Evolutionary conservation across 2,113 vertebrate genomes (phyloP), one percentile per base, ranked within the genome.

Genomic region (Pleuronectes platessa): DNA sequence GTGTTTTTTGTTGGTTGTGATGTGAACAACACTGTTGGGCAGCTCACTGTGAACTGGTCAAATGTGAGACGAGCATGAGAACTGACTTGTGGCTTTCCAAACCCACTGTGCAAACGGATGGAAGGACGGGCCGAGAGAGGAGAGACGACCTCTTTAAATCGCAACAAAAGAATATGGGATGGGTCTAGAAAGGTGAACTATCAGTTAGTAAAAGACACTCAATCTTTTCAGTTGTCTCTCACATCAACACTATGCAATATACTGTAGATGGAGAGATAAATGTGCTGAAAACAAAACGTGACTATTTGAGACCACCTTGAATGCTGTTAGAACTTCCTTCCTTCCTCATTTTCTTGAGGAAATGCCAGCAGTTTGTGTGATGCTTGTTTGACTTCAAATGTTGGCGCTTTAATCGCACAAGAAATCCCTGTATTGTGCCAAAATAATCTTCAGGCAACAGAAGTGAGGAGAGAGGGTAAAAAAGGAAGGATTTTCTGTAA

Each of bases 161-260:
- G 40, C 53, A 77, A 42, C 68, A 42, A 70, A 53, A 47, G 42
- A 18, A 35, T 31, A 65, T 27, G 35, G 18, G 17, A 66, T 23
- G 51, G 61, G 49, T 59, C 47, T 23, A 37, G 1, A 82, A 45
- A 37, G 31, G 37, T 35, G 47, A 63, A 47, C 26, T 27, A 60
- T 60, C 21, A 54, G 61, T 76, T 4, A 51, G 47, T 61, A 20
- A 40, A 42, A 70, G 55, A 64, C 20, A 26, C 45, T 63, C 31
- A 24, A 56, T 31, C 24, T 6, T 17, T 75, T 66, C 35, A 65
- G n/a, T 53, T 58, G 31, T 71, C 79, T 71, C 79, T 69, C 76
- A 75, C 71, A 3, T 76, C 61, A 76, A 79, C 68, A 73, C 76
- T 89, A 84, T 90, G 81, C 82, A 73, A 63, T 49, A 66, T 77